A percentile compares a stretch with the other conserved stretches of the same genome.
phyloP scores from a whole-genome alignment of 2,797 vertebrate species.

The Oceanodroma leucorhoa region DNA sequence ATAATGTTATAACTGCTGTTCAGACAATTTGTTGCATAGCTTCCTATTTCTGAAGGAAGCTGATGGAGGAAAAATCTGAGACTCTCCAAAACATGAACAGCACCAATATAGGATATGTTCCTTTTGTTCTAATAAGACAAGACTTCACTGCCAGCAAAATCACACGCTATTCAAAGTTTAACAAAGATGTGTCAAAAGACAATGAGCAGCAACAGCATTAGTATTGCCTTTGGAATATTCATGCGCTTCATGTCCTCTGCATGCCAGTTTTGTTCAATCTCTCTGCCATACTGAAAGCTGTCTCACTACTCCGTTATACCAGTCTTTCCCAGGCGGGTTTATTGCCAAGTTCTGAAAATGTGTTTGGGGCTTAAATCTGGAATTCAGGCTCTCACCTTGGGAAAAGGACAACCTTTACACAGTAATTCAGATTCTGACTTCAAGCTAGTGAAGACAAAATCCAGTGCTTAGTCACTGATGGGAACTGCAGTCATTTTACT shows the following conservation, averaged over 20 bases:
- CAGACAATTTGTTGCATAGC: not conserved
- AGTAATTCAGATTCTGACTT: not conserved
- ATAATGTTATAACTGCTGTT: not conserved
- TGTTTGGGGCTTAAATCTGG: not conserved
- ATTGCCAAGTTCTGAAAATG: constrained; percentile 6
- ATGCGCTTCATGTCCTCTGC: not conserved
- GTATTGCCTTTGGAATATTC: constrained; percentile 3
- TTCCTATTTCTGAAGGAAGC: not conserved
- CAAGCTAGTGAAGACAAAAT: not conserved
- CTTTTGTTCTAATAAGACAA: constrained; percentile 10
- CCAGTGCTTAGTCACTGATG: not conserved
- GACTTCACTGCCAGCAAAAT: constrained; percentile 18
- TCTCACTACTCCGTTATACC: not conserved
- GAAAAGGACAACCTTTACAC: not conserved
- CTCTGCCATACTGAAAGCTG: not conserved
- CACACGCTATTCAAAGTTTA: constrained; percentile 28
- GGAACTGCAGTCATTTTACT: not conserved
- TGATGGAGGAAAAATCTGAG: not conserved
- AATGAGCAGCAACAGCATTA: not conserved
- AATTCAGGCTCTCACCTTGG: not conserved
- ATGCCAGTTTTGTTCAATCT: not conserved
- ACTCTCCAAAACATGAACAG: not conserved
- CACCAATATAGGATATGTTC: not conserved
- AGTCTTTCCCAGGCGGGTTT: not conserved
- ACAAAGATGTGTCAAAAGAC: constrained; percentile 39